Base-by-base conservation (phyloP, 2,797 vertebrate genomes). In the Tympanoctomys barrerae region DNA sequence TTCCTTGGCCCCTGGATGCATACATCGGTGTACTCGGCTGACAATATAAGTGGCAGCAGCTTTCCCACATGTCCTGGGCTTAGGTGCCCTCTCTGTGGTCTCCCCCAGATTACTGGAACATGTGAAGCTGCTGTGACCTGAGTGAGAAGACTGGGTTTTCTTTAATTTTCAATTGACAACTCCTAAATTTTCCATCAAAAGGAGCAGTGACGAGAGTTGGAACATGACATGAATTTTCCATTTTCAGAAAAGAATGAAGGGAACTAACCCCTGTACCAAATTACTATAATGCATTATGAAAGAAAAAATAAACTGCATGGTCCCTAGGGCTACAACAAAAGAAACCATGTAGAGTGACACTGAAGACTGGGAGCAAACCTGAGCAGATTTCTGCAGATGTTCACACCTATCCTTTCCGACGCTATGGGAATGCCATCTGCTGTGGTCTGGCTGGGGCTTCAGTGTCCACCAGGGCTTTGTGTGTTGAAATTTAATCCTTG, bases 251-350 rank as follows among this genome's bases (percentile, higher is more conserved):
- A 64, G 22, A 26, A 75, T 26, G 9, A 54, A 5, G 5, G 61
- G n/a, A 54, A 54, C 12, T 81, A 98, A 97, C 91, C 95, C 39
- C 98, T 99, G 98, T 99, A 99, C 98, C 99, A 99, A 98, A 99
- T 99, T 97, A 99, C 98, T 73, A 99, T 99, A 96, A 99, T 99
- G 93, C 99, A 99, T 89, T 99, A 99, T 94, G 99, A 99, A 98
- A 99, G 54, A 57, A 99, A 7, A 39, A 99, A 4, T 98, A 99
- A 97, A 98, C 99, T 96, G 99, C 99, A 92, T 98, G 99, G 46
- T 42, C 22, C 39, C 22, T 22, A 42, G 36, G 26, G 71, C 39
- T 42, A 11, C 39, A 73, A 73, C 39, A 73, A 42, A 42, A 73
- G 39, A 73, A 73, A 42, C 36, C 39, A 36, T 5, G 2, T 36